Evolutionary conservation across 2,888 invertebrate species (phyloP).

Genomic region (Acanthopleura granulata): DNA sequence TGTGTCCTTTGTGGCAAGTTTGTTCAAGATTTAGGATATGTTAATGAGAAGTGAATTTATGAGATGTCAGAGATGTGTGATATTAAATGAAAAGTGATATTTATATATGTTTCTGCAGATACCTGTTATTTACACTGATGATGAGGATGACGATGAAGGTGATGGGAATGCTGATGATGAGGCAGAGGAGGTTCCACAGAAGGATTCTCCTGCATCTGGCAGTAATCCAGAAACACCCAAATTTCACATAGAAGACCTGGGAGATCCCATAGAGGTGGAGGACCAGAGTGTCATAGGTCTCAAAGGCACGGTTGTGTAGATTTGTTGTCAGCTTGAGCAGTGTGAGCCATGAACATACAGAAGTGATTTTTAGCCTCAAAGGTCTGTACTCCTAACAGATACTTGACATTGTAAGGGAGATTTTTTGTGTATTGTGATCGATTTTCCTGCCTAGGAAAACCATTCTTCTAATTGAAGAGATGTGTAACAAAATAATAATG

Average conservation of each 20-base stretch:
- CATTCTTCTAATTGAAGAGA: too few relatives aligned
- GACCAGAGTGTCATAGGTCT: background rate
- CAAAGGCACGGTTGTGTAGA: background rate
- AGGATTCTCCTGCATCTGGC: conserved; percentile 4
- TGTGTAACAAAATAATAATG: too few relatives aligned
- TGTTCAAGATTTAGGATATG: too few relatives aligned
- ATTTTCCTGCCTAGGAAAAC: too few relatives aligned
- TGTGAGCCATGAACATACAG: too few relatives aligned
- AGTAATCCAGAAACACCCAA: background rate
- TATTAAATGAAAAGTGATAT: background rate
- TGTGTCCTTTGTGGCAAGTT: too few relatives aligned
- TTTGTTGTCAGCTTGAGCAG: too few relatives aligned
- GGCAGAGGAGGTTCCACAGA: background rate
- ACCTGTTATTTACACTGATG: conserved; percentile 49
- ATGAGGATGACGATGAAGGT: conserved; percentile 13
- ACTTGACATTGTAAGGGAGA: too few relatives aligned
- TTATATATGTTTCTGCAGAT: conserved; percentile 36
- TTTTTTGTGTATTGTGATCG: too few relatives aligned
- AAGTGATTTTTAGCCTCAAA: too few relatives aligned
- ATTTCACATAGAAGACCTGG: conserved; percentile 15
- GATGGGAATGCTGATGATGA: conserved; percentile 24
- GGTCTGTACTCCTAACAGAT: too few relatives aligned
- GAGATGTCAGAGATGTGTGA: background rate
- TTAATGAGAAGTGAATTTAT: too few relatives aligned
- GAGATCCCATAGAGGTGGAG: background rate